phyloP scores from a whole-genome alignment of 2,888 invertebrate species.

The Thalpophila matura region DNA sequence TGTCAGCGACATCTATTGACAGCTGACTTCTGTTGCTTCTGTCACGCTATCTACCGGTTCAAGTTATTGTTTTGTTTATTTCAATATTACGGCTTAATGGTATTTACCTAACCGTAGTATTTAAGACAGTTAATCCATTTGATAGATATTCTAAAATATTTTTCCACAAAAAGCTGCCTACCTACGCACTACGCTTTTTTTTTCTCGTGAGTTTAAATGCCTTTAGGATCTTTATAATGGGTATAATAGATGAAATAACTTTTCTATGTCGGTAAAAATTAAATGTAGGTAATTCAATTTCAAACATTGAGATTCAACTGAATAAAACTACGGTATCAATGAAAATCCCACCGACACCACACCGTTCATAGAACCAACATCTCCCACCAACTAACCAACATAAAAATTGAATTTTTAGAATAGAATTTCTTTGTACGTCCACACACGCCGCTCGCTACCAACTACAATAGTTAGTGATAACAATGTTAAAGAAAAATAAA shows the following conservation, averaged over 20 bases:
- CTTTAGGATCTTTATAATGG: neutral
- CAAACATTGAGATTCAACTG: no score
- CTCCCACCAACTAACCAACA: conserved; percentile 9
- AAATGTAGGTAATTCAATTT: neutral
- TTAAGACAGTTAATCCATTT: neutral
- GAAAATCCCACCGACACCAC: no score
- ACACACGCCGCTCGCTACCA: conserved; percentile 66
- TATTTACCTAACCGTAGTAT: no score
- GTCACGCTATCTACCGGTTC: conserved; percentile 73
- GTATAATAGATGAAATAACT: no score
- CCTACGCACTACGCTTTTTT: neutral
- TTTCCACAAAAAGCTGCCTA: neutral
- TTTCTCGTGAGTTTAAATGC: neutral
- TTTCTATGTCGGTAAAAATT: neutral
- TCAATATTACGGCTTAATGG: conserved; percentile 26
- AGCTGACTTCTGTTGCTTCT: conserved; percentile 84
- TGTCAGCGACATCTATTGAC: conserved; percentile 90
- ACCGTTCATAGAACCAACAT: neutral
- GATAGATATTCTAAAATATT: neutral
- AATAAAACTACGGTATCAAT: no score
- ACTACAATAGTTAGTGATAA: conserved; percentile 87
- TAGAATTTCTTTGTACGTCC: conserved; percentile 60
- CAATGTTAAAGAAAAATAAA: conserved; percentile 90
- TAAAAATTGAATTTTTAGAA: conserved; percentile 42
- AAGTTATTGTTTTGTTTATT: conserved; percentile 55